Base-by-base conservation (phyloP, 1,140 invertebrate species). In the Saxidomus purpurata region DNA sequence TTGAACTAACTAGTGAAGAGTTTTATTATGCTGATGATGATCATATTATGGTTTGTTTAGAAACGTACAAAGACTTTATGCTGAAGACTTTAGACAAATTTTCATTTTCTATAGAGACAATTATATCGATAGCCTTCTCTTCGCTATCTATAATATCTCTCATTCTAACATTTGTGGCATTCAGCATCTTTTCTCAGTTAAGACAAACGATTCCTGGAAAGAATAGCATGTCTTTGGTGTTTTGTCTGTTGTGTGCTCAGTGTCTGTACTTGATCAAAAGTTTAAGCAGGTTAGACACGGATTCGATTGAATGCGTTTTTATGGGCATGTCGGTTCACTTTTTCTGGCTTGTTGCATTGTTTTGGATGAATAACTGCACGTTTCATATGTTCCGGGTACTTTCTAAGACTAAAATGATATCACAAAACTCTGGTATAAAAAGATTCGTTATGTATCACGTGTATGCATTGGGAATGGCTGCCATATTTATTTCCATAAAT, bases 331-430 rank as follows among this genome's bases (percentile, higher is more conserved):
- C 34, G 4, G 9, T 67, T 11, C 80, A 82, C 25, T 82, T 61
- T 43, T 22, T n/a, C 22, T 82, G 80, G 80, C 22, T 82, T 0
- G 15, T 59, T 40, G 31, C 55, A n/a, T 63, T 82, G 36, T 82
- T 82, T 25, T 82, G 59, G 55, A 82, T 82, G 80, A 82, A 82
- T 34, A 67, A 61, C 11, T 82, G 80, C 47, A 82, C 80, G 0
- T 82, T 38, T 34, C 80, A 82, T 49, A 82, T 67, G 55, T 82
- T 63, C 34, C 52, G 31, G 4, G 49, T 59, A 19, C 34, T 82
- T 4, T 25, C 80, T 28, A 17, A 36, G 1, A 82, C 49, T 0
- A 40, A 38, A 47, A 13, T 34, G 15, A 67, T 82, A 28, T 67
- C 55, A 36, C 8, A 31, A 25, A 47, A 22, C 22, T 40, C 55